Evolutionary conservation across 2,113 vertebrate species (phyloP).

Genomic region (Corythornis madagascariensis): DNA sequence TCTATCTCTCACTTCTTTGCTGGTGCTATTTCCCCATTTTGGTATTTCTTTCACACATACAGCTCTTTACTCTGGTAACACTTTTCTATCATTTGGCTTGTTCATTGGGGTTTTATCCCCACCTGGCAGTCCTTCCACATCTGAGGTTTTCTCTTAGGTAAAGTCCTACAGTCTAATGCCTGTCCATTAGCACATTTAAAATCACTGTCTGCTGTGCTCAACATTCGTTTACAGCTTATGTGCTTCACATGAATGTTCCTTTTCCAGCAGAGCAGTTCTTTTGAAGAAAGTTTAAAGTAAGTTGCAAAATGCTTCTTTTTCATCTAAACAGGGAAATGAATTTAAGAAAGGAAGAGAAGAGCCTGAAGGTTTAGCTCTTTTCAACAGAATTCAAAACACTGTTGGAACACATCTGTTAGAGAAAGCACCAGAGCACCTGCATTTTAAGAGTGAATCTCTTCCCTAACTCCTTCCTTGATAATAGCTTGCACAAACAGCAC

Average conservation of each 20-base stretch:
- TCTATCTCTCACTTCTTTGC: background rate
- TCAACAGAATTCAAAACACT: constrained; percentile 78
- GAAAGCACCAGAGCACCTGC: constrained; percentile 74
- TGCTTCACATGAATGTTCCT: constrained; percentile 71
- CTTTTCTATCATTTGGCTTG: constrained; percentile 11
- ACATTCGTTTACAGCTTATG: constrained; percentile 67
- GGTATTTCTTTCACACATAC: background rate
- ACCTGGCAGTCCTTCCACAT: background rate
- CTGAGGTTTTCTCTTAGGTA: constrained; percentile 43
- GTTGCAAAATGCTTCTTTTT: constrained; percentile 83
- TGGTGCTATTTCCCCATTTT: constrained; percentile 9
- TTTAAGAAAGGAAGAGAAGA: constrained; percentile 77
- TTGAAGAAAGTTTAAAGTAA: constrained; percentile 83
- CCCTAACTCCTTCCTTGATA: constrained; percentile 71
- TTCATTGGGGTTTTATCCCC: background rate
- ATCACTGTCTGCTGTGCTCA: constrained; percentile 53
- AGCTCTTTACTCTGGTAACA: constrained; percentile 9
- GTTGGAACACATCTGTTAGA: constrained; percentile 74
- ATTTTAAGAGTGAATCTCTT: constrained; percentile 69
- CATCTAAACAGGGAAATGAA: constrained; percentile 82
- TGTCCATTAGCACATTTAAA: constrained; percentile 74
- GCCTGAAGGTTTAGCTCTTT: constrained; percentile 78
- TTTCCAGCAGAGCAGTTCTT: constrained; percentile 75
- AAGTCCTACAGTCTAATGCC: constrained; percentile 66
- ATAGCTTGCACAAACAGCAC: constrained; percentile 70